These are phyloP conservation scores for Brachyistius frenatus DNA, from an alignment of 2,113 vertebrate genomes.

Conservation along the genomic window DNA sequence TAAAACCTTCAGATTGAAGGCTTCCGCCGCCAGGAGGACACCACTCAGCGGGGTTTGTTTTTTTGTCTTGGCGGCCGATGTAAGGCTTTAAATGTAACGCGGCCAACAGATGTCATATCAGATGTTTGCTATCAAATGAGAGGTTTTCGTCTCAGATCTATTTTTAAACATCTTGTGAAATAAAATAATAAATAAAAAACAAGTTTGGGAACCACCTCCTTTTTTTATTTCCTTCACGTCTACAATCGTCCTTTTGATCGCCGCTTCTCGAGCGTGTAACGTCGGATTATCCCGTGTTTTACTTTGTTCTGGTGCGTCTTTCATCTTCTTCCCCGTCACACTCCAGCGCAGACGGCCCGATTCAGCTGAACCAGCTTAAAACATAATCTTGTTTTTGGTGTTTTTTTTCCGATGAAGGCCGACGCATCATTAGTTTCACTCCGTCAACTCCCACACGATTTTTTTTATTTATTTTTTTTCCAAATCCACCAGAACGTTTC, in stretches of 20 bases:
- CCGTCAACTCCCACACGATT: slow-evolving; percentile 18
- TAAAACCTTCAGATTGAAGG: too few species aligned
- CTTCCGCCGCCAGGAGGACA: too few species aligned
- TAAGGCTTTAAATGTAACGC: too few species aligned
- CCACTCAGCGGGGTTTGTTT: too few species aligned
- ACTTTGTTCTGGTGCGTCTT: slow-evolving; percentile 37
- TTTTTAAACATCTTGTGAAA: slow-evolving; percentile 13
- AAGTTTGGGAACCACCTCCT: slow-evolving; percentile 3
- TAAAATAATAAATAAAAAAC: neutral
- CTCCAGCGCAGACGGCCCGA: slow-evolving; percentile 21
- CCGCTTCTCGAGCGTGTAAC: slow-evolving; percentile 41
- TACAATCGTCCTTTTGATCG: slow-evolving; percentile 51
- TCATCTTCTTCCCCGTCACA: slow-evolving; percentile 60
- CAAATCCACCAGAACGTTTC: neutral
- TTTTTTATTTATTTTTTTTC: neutral
- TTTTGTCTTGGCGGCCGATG: too few species aligned
- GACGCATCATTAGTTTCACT: slow-evolving; percentile 27
- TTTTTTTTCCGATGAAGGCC: slow-evolving; percentile 18
- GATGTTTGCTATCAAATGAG: neutral
- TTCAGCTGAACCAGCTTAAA: slow-evolving; percentile 16
- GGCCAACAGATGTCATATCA: slow-evolving; percentile 12
- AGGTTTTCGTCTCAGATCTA: slow-evolving; percentile 10
- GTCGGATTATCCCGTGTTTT: slow-evolving; percentile 41
- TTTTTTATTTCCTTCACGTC: slow-evolving; percentile 7
- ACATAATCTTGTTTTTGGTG: slow-evolving; percentile 13